Evolutionary conservation across 2,113 vertebrate genomes (phyloP).

Genomic region (Forbesichthys agassizii): DNA sequence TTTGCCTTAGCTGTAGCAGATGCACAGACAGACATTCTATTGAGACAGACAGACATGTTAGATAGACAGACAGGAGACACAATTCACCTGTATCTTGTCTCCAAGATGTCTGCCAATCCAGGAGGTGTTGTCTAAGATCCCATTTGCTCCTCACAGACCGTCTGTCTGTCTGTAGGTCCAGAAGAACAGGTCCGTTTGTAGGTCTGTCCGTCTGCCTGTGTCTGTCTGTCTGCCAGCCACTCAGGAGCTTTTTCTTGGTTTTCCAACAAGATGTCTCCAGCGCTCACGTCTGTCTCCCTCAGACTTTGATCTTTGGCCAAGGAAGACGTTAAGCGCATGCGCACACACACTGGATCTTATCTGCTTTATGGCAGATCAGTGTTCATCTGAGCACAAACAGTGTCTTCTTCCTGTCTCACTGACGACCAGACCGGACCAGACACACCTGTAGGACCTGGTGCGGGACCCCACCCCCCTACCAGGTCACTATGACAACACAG

Average conservation of each 20-base stretch:
- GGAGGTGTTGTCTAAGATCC: background rate
- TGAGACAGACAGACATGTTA: conserved; percentile 12
- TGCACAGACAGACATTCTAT: background rate
- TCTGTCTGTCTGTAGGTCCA: no score
- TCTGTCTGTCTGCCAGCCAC: no score
- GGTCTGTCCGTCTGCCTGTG: no score
- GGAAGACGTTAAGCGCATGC: conserved; percentile 44
- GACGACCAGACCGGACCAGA: no score
- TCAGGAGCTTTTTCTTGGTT: background rate
- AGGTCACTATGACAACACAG: no score
- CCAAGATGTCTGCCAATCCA: conserved; percentile 54
- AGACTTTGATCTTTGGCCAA: conserved; percentile 77
- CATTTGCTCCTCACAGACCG: no score
- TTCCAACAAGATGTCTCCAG: background rate
- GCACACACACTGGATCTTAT: background rate
- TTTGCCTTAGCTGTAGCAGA: no score
- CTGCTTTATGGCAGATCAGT: background rate
- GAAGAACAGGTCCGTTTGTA: no score
- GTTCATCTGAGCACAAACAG: no score
- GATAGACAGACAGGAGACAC: background rate
- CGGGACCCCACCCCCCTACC: no score
- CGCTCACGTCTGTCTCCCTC: conserved; percentile 20
- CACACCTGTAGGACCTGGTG: no score
- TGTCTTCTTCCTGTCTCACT: no score
- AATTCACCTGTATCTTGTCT: conserved; percentile 36